Base-by-base conservation (phyloP, 2,888 invertebrate genomes). In the Scrobipalpa costella region DNA sequence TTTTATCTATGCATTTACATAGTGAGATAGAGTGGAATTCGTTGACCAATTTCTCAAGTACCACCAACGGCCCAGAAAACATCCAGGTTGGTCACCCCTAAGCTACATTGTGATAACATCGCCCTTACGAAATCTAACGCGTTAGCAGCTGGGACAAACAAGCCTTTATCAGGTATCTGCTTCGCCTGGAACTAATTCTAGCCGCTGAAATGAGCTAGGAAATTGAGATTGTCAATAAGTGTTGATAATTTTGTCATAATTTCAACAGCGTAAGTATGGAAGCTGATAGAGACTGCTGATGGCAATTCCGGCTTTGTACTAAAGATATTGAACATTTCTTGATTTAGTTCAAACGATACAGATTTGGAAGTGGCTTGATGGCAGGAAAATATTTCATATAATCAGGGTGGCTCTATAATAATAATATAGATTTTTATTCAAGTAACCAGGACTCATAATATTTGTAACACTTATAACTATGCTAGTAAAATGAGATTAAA, bases 31-130 rank as follows among this genome's bases (percentile, higher is more conserved):
- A n/a, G n/a, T n/a, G n/a, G n/a, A n/a, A n/a, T n/a, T n/a, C n/a
- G n/a, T n/a, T n/a, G n/a, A n/a, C n/a, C n/a, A n/a, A n/a, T 27
- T 27, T 27, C 27, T 27, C 27, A 27, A 5, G 27, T 3, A 27
- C 2, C 2, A 27, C 27, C 27, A 3, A 5, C 27, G 27, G 2
- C 7, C 40, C 13, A 3, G 13, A 3, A 40, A 40, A 13, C 13
- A 13, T 1, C 6, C 44, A 1, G 5, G n/a, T 44, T 44, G 44
- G 15, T n/a, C n/a, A 63, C 65, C 13, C 9, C 57, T 63, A 40
- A 3, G 2, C 21, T 21, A 44, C 63, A 61, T 63, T 58, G 38
- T 21, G 62, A 66, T 66, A 64, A 64, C 55, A 66, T 64, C 66
- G 63, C 34, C 21, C 34, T 58, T 58, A 44, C 33, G 58, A 55